These are phyloP conservation scores for Mythimna pallens DNA, from an alignment of 2,888 invertebrate species.

Conservation along the genomic window DNA sequence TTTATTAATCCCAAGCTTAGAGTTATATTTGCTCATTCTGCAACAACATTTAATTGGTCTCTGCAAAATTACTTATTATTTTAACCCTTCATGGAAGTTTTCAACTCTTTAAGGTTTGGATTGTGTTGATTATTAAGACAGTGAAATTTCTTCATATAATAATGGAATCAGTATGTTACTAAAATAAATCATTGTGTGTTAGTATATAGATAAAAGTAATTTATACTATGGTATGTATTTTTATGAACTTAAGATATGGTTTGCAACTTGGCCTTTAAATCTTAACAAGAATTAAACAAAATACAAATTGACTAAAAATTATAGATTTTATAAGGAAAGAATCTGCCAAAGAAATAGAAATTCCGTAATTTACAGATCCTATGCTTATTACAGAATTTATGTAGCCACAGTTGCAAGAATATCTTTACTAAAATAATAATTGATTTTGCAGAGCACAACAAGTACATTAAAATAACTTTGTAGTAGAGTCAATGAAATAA, in stretches of 20 bases:
- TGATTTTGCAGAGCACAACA: constrained; percentile 35
- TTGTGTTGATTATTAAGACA: background rate
- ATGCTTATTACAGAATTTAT: background rate
- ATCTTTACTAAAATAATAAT: constrained; percentile 22
- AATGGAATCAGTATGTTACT: background rate
- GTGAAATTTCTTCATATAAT: constrained; percentile 3
- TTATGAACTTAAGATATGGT: background rate
- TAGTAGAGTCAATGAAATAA: constrained; percentile 50
- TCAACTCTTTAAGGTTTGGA: background rate
- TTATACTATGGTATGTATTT: background rate
- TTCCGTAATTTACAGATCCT: background rate
- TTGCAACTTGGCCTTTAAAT: background rate
- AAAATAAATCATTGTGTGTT: background rate
- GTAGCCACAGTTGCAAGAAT: constrained; percentile 39
- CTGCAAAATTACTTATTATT: constrained; percentile 46
- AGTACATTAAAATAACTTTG: constrained; percentile 45
- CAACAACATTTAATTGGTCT: constrained; percentile 52
- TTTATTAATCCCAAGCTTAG: constrained; percentile 58
- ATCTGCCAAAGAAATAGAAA: constrained; percentile 1
- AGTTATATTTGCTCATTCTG: constrained; percentile 57
- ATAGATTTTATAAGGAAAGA: background rate
- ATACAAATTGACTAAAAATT: background rate
- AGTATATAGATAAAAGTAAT: background rate
- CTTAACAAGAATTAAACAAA: too few species aligned
- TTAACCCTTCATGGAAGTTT: constrained; percentile 4